Conservation (phyloP, 2,888 invertebrate genomes). For the Ferrisia virgata region DNA sequence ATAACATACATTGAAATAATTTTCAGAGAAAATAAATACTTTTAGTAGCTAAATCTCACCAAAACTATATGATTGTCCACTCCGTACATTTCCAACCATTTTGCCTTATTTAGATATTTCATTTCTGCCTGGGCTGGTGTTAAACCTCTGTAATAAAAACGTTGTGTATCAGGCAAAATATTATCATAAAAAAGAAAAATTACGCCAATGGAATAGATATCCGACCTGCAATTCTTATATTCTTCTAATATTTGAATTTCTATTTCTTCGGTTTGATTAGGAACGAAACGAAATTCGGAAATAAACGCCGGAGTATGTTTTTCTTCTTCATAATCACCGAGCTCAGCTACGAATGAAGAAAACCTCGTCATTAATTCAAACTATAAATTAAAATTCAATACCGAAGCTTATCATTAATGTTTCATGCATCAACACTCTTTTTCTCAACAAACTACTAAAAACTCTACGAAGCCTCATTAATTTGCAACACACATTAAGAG, state of each 20-base stretch:
- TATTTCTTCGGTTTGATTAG: conserved; percentile 93
- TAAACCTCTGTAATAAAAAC: conserved; percentile 61
- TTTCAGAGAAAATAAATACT: neutral
- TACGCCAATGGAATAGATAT: neutral
- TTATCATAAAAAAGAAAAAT: too few species aligned
- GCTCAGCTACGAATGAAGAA: conserved; percentile 68
- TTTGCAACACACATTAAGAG: conserved; percentile 1
- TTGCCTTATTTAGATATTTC: conserved; percentile 90
- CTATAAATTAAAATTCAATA: neutral
- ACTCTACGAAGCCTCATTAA: conserved; percentile 5
- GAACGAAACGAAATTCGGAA: conserved; percentile 96
- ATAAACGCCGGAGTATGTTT: conserved; percentile 92
- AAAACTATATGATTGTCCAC: conserved; percentile 97
- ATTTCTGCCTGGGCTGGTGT: conserved; percentile 95
- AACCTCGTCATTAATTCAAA: neutral
- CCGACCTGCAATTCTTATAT: conserved; percentile 72
- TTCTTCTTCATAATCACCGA: conserved; percentile 87
- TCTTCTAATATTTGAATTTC: conserved; percentile 91
- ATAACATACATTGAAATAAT: neutral
- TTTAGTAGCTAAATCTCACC: conserved; percentile 54
- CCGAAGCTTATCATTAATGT: neutral
- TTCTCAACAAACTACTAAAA: neutral
- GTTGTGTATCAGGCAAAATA: neutral
- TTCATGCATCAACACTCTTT: neutral
- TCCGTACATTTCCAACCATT: conserved; percentile 98